A percentile compares a stretch with the other conserved stretches of the same genome.
Conservation (phyloP, 2,888 invertebrate genomes). For the Diploptera punctata region DNA sequence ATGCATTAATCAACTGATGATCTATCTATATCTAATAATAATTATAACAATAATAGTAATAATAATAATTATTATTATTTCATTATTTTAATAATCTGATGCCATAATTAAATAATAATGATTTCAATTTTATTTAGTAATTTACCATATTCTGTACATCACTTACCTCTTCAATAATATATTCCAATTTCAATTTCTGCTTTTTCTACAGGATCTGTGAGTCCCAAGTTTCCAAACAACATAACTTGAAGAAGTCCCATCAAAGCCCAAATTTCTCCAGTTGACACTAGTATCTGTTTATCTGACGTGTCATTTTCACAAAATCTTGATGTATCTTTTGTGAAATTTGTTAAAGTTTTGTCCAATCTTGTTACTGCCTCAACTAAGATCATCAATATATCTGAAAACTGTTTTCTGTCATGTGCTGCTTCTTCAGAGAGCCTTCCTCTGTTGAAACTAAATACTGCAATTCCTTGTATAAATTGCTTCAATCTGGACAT, state of each 20-base stretch:
- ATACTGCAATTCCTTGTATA: too few relatives aligned
- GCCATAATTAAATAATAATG: too few relatives aligned
- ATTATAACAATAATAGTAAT: too few relatives aligned
- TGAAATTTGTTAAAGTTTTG: neutral
- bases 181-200: constrained; percentile 72
- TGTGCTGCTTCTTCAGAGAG: neutral
- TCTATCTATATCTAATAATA: too few relatives aligned
- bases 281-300: neutral
- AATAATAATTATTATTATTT: too few relatives aligned
- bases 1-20: too few relatives aligned
- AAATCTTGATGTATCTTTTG: neutral
- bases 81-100: too few relatives aligned
- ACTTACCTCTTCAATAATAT: constrained; percentile 71
- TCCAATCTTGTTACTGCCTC: neutral
- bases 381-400: neutral
- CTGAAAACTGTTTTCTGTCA: neutral
- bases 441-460: neutral
- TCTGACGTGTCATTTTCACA: neutral
- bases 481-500: neutral
- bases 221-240: constrained; percentile 67
- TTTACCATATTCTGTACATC: too few relatives aligned
- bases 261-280: constrained; percentile 49
- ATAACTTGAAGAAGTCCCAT: constrained; percentile 64
- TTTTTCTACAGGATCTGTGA: constrained; percentile 87
- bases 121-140: too few relatives aligned